These are phyloP conservation scores for Tanypteryx hageni DNA, from an alignment of 2,888 invertebrate species.

Conservation along the genomic window DNA sequence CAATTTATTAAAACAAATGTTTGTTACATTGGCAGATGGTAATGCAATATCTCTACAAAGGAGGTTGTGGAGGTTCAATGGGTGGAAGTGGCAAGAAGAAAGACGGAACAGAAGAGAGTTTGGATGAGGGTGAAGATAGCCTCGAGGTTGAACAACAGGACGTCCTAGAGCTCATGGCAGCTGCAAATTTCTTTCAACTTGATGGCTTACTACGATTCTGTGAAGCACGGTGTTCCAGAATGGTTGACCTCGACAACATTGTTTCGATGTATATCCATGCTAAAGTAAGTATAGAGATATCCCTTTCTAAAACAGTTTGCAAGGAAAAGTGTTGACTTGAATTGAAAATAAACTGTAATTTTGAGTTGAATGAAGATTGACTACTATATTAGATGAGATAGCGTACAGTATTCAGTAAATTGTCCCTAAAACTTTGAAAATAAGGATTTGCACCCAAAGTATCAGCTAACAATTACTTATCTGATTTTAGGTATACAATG, in stretches of 20 bases:
- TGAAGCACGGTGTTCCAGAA: constrained; percentile 89
- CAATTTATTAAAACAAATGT: background rate
- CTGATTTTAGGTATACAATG: constrained; percentile 86
- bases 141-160: constrained; percentile 88
- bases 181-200: constrained; percentile 93
- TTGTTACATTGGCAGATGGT: constrained; percentile 81
- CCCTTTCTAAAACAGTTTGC: too few relatives aligned
- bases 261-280: constrained; percentile 96
- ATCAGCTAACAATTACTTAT: constrained; percentile 5
- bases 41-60: constrained; percentile 95
- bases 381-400: background rate
- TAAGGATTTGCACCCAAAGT: background rate
- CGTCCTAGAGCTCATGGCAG: constrained; percentile 92
- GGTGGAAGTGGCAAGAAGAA: background rate
- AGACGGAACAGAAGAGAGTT: background rate
- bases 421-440: background rate
- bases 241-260: constrained; percentile 91
- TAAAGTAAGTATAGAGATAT: constrained; percentile 79
- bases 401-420: background rate
- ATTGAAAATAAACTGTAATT: background rate
- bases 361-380: background rate
- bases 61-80: constrained; percentile 80
- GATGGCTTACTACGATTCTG: constrained; percentile 90
- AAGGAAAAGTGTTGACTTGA: too few relatives aligned
- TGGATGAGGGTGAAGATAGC: constrained; percentile 74